These are phyloP conservation scores for Busseola fusca DNA, from an alignment of 2,888 invertebrate species.

Conservation along the genomic window DNA sequence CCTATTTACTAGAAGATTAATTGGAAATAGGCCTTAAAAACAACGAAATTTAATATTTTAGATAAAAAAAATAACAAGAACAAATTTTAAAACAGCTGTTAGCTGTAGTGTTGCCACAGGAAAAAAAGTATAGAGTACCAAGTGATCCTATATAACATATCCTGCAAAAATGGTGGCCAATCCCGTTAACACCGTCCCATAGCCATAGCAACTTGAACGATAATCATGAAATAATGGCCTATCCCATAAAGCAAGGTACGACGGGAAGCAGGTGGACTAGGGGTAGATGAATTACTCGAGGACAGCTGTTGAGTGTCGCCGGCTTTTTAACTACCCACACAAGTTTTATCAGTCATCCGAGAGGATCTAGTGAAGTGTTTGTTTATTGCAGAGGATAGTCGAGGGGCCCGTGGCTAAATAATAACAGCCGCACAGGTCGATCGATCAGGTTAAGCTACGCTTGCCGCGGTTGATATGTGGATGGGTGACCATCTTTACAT, in stretches of 20 bases:
- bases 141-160: background rate
- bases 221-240: conserved; percentile 43
- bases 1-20: no score
- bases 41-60: no score
- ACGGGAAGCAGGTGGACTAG: conserved; percentile 78
- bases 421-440: no score
- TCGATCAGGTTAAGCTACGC: no score
- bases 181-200: conserved; percentile 1
- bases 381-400: conserved; percentile 26
- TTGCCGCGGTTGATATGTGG: no score
- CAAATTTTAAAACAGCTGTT: no score
- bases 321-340: conserved; percentile 63
- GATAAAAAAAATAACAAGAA: no score
- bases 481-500: no score
- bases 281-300: conserved; percentile 74
- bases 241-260: conserved; percentile 42
- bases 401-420: no score
- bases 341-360: conserved; percentile 48
- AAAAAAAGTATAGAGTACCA: no score
- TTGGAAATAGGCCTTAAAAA: no score
- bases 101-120: no score
- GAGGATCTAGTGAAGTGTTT: conserved; percentile 24
- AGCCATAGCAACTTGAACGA: conserved; percentile 15
- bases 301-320: conserved; percentile 61
- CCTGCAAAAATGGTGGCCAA: background rate